Evolutionary conservation across 2,888 invertebrate species (phyloP).

Genomic region (Petrolisthes cinctipes): DNA sequence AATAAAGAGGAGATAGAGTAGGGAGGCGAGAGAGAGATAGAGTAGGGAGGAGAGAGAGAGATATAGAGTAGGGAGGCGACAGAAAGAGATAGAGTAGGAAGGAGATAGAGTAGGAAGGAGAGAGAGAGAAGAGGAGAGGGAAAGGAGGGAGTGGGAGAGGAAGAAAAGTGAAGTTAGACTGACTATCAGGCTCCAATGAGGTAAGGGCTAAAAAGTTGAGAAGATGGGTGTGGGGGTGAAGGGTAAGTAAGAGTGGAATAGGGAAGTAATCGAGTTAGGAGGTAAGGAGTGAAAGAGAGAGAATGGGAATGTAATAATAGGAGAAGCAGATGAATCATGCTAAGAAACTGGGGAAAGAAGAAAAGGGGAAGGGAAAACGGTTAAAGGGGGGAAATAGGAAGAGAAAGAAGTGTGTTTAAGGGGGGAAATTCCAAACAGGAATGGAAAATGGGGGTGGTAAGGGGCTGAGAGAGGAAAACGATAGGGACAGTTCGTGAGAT

Average conservation of each 20-base stretch:
- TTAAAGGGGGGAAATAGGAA: not conserved
- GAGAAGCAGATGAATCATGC: too few relatives aligned
- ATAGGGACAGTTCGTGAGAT: slow-evolving; percentile 11
- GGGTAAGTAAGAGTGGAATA: too few relatives aligned
- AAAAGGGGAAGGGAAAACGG: not conserved
- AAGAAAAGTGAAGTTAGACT: not conserved
- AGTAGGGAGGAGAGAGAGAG: not conserved
- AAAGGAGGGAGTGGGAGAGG: not conserved
- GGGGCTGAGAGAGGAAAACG: not conserved
- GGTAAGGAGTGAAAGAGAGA: too few relatives aligned
- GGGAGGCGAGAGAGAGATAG: not conserved
- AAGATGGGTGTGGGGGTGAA: not conserved
- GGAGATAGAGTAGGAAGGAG: too few relatives aligned
- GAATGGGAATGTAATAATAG: too few relatives aligned
- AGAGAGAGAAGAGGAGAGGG: too few relatives aligned
- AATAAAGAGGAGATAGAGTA: not conserved
- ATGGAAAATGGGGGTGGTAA: not conserved
- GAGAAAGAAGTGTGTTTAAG: not conserved
- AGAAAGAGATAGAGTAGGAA: not conserved
- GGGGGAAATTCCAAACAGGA: not conserved
- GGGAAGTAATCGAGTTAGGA: too few relatives aligned
- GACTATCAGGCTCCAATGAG: not conserved
- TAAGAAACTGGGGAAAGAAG: not conserved
- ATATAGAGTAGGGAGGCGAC: too few relatives aligned
- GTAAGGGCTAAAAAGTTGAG: not conserved